phyloP scores from a whole-genome alignment of 1,140 invertebrate genomes.

The Anastrepha obliqua region DNA sequence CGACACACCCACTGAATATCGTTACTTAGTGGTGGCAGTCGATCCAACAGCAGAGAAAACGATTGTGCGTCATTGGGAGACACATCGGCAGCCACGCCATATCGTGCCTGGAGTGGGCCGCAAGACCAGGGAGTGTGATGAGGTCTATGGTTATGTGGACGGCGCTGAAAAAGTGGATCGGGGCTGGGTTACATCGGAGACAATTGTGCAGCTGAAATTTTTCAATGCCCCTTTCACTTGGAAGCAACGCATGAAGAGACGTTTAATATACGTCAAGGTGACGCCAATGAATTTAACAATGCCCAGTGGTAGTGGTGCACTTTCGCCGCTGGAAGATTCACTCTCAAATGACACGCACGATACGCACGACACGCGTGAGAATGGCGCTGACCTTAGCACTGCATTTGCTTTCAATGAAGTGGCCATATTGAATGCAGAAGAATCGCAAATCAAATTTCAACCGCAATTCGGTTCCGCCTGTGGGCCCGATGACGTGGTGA shows the following conservation, averaged over 20 bases:
- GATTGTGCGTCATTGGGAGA: constrained; percentile 89
- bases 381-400: constrained; percentile 75
- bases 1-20: constrained; percentile 82
- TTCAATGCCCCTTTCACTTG: constrained; percentile 89
- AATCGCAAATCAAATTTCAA: constrained; percentile 82
- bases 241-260: constrained; percentile 84
- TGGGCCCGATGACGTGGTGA: constrained; percentile 83
- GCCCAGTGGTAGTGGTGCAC: constrained; percentile 63
- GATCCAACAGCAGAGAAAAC: constrained; percentile 77
- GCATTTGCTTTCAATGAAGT: constrained; percentile 78
- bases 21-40: constrained; percentile 85
- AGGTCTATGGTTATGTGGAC: constrained; percentile 82
- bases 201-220: constrained; percentile 90
- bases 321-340: constrained; percentile 76
- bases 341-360: constrained; percentile 78
- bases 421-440: constrained; percentile 77
- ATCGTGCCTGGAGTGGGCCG: constrained; percentile 70
- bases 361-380: constrained; percentile 76
- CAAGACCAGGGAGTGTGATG: constrained; percentile 68
- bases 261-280: constrained; percentile 83
- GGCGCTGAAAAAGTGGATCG: constrained; percentile 80
- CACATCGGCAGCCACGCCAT: constrained; percentile 82
- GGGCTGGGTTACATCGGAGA: constrained; percentile 92
- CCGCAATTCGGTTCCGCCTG: constrained; percentile 89
- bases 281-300: constrained; percentile 85